phyloP scores from a whole-genome alignment of 1,140 invertebrate species.

The Bombus soroeensis region DNA sequence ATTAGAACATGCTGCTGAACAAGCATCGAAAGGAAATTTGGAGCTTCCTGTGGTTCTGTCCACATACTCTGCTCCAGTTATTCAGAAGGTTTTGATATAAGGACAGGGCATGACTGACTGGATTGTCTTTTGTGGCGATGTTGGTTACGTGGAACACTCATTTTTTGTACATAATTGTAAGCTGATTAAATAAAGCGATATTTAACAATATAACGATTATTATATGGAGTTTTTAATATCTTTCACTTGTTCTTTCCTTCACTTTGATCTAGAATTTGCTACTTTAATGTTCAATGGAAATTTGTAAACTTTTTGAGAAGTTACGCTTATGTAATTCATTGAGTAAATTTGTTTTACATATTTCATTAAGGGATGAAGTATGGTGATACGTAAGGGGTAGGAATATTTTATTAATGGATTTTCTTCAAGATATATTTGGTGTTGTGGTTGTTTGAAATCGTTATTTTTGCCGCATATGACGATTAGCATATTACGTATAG shows the following conservation, averaged over 20 bases:
- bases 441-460: too few relatives aligned
- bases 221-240: not conserved
- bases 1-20: constrained; percentile 71
- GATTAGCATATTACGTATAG: too few relatives aligned
- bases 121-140: not conserved
- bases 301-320: too few relatives aligned
- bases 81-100: constrained; percentile 11
- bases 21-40: constrained; percentile 50
- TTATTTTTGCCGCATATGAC: too few relatives aligned
- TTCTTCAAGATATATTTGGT: too few relatives aligned
- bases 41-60: constrained; percentile 51
- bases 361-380: too few relatives aligned
- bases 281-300: too few relatives aligned
- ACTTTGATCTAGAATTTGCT: not conserved
- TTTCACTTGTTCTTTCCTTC: not conserved
- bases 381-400: too few relatives aligned
- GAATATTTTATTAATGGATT: too few relatives aligned
- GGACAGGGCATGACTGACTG: too few relatives aligned
- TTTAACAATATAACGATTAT: not conserved
- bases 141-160: not conserved
- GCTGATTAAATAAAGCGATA: not conserved
- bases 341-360: too few relatives aligned
- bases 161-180: constrained; percentile 24
- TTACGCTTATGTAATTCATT: too few relatives aligned
- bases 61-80: constrained; percentile 19